Base-by-base conservation (phyloP, 37 sponge, comb jelly and placozoan species). In the Cliona cf. orientalis region DNA sequence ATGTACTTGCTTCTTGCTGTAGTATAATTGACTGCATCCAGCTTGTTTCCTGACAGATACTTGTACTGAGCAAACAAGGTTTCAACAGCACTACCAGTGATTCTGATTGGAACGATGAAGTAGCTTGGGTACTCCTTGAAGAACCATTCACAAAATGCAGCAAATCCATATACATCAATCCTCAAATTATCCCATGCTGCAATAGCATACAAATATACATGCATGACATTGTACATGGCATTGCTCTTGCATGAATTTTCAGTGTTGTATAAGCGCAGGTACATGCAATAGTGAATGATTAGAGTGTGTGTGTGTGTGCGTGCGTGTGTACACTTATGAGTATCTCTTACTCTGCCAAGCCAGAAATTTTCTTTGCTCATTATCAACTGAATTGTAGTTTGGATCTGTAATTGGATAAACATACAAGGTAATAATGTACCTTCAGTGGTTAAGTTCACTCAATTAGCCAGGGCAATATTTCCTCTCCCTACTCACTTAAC, bases 41-140 rank as follows among this genome's bases (percentile, higher is more conserved):
- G 28, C 62, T 76, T 28, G 39, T 26, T 37, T 39, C 63, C 62
- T 23, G 35, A 37, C 4, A 37, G 4, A 56, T 21, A 60, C 68
- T 78, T 78, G 2, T 28, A 22, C 55, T 78, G 79, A 9, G 29
- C 4, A 28, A 78, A 78, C 5, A 78, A 40, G 3, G 79, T 78
- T 44, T 78, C 79, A 6, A 78, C 68, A 42, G 79, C 79, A 66
- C 68, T 66, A 3, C 79, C 79, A 61, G 44, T 34, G 34, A 78
- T 26, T 42, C 79, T 63, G 46, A 17, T 3, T 3, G 42, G 6
- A 55, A 14, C n/a, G 14, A 49, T 19, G 17, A 19, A 49, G 31
- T 64, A 65, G 5, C 55, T 46, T 5, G 66, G 66, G 55, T 78
- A 32, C 9, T 32, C 7, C 5, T 5, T 14, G 6, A 65, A 28